Evolutionary conservation across 2,113 vertebrate species (phyloP).

Genomic region (Ciconia boyciana): DNA sequence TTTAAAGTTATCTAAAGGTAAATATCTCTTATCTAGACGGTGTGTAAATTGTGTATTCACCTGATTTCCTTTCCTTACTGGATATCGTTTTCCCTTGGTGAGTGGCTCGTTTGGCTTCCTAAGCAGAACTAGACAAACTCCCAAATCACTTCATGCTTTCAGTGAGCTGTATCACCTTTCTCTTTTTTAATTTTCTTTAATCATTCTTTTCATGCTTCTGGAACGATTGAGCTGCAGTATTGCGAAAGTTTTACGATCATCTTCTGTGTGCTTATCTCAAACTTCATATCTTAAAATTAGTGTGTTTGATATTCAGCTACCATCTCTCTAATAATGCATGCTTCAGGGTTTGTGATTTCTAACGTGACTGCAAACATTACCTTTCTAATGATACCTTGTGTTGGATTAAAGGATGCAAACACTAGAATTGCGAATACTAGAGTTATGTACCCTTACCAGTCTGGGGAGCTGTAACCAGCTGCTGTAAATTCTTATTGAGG

Average conservation of each 20-base stretch:
- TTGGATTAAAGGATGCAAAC: background rate
- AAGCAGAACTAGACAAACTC: conserved; percentile 49
- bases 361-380: background rate
- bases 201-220: background rate
- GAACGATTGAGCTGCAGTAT: background rate
- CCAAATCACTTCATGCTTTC: conserved; percentile 16
- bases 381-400: background rate
- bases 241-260: background rate
- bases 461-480: background rate
- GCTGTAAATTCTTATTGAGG: background rate
- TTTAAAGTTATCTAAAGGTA: conserved; percentile 56
- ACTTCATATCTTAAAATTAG: background rate
- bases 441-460: background rate
- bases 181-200: conserved; percentile 13
- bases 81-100: conserved; percentile 3
- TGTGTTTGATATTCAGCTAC: background rate
- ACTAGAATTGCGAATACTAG: background rate
- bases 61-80: conserved; percentile 23
- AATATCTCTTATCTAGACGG: conserved; percentile 43
- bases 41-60: conserved; percentile 39
- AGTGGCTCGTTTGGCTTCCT: conserved; percentile 29
- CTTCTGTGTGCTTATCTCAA: background rate
- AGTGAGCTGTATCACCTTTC: conserved; percentile 1
- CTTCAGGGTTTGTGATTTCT: background rate
- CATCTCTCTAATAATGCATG: background rate